Evolutionary conservation across 2,797 vertebrate genomes (phyloP).

Genomic region (Tinamus major): DNA sequence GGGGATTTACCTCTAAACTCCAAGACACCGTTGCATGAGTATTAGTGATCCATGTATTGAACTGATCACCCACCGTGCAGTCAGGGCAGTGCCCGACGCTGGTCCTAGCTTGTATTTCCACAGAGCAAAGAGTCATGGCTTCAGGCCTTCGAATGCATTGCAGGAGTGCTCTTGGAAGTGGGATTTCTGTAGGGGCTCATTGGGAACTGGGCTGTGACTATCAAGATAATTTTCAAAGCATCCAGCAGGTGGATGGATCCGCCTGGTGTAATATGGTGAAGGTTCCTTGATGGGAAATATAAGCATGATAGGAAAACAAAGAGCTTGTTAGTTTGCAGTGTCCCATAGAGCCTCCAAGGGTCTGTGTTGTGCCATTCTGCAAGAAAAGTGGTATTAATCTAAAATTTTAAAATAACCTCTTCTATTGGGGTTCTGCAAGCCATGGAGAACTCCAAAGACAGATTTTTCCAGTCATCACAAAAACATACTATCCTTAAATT

Average conservation of each 20-base stretch:
- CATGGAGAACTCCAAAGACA: neutral
- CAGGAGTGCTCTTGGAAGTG: neutral
- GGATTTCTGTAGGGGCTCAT: neutral
- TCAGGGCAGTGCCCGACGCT: neutral
- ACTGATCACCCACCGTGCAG: neutral
- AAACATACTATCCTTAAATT: conserved; percentile 6
- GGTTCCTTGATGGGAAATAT: neutral
- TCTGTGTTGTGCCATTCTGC: neutral
- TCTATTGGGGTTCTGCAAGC: conserved; percentile 5
- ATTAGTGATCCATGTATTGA: neutral
- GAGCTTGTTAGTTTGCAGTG: neutral
- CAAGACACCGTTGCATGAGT: too few relatives aligned
- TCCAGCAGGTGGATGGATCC: neutral
- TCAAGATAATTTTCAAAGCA: neutral
- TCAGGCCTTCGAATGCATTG: neutral
- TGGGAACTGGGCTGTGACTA: neutral
- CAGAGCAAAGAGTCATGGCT: neutral
- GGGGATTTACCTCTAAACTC: too few relatives aligned
- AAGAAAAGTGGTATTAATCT: neutral
- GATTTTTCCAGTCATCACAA: neutral
- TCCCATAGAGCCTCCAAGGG: neutral
- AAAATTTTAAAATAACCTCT: neutral
- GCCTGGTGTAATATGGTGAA: neutral
- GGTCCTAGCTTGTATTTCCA: neutral
- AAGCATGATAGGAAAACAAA: neutral